Evolutionary conservation across 2,888 invertebrate genomes (phyloP), one percentile per base, ranked within the genome.

Genomic region (Sclerodermus sp.): DNA sequence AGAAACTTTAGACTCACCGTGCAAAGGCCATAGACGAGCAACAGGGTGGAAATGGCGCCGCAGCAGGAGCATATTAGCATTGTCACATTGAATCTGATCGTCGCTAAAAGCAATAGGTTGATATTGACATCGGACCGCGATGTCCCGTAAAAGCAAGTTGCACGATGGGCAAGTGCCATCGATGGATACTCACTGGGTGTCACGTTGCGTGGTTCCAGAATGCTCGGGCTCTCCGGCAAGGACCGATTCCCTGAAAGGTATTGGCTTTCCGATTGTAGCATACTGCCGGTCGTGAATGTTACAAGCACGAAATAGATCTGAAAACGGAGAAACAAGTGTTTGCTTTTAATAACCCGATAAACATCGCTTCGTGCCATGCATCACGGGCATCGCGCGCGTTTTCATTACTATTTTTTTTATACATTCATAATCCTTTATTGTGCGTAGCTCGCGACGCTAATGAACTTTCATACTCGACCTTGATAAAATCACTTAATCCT

Each of bases 251-350:
- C 88, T 41, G 79, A 80, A 42, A 88, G 79, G 70, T 85, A 88
- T 37, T 85, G 81, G 49, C 85, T 82, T 64, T 90, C 89, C 65
- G 86, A 85, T 53, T 84, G 83, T 31, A 89, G 80, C 64, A 87
- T 82, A 58, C 83, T 83, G 0, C 85, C 83, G 78, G 87, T 83
- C 31, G 86, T 85, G 23, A 85, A 78, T 43, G 85, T 84, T 17
- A 85, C 84, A 62, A 87, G 74, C 1, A 83, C 78, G 76, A 87
- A 89, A 74, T 89, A 90, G 37, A 85, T 77, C 90, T 90, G 82
- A n/a, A 80, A 81, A 37, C 59, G 57, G 58, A 38, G 4, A 34
- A 4, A 34, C 4, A 23, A 23, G 8, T n/a, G n/a, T n/a, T n/a
- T n/a, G n/a, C n/a, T n/a, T n/a, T n/a, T n/a, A n/a, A n/a, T n/a